Evolutionary conservation across 2,888 invertebrate genomes (phyloP).

Genomic region (Pachycephus smyrnensis): DNA sequence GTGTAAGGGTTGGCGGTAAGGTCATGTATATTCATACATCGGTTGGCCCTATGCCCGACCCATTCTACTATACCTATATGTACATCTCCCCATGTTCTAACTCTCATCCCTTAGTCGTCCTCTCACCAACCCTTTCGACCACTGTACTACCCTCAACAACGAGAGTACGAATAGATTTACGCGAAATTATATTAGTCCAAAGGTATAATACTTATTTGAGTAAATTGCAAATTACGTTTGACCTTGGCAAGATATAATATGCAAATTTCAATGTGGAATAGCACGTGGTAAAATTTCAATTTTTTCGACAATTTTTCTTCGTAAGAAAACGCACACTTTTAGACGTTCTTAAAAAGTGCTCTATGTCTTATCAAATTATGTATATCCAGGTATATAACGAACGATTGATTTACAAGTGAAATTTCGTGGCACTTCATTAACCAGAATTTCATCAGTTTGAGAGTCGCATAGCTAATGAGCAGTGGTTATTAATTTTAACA

Average conservation of each 20-base stretch:
- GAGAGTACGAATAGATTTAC: constrained; percentile 59
- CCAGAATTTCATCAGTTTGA: constrained; percentile 58
- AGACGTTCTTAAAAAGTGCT: not conserved
- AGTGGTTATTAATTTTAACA: constrained; percentile 66
- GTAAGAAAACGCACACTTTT: not conserved
- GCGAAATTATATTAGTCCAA: constrained; percentile 20
- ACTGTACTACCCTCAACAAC: constrained; percentile 46
- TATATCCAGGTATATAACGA: constrained; percentile 62
- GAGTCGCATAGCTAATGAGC: constrained; percentile 63
- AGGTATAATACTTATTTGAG: not conserved
- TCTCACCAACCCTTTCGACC: constrained; percentile 10
- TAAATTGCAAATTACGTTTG: not conserved
- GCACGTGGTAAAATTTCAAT: not conserved
- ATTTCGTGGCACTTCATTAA: constrained; percentile 61
- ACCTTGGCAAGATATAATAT: not conserved
- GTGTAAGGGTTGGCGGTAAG: constrained; percentile 65
- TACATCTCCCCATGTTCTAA: constrained; percentile 60
- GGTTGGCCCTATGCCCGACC: constrained; percentile 46
- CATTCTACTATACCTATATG: constrained; percentile 40
- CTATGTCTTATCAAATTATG: not conserved
- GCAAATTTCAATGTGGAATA: not conserved
- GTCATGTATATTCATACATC: constrained; percentile 68
- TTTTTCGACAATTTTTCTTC: not conserved
- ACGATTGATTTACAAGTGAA: constrained; percentile 65
- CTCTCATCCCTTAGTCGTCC: constrained; percentile 26